phyloP scores from a whole-genome alignment of 2,797 vertebrate genomes.

The Carcharodon carcharias region DNA sequence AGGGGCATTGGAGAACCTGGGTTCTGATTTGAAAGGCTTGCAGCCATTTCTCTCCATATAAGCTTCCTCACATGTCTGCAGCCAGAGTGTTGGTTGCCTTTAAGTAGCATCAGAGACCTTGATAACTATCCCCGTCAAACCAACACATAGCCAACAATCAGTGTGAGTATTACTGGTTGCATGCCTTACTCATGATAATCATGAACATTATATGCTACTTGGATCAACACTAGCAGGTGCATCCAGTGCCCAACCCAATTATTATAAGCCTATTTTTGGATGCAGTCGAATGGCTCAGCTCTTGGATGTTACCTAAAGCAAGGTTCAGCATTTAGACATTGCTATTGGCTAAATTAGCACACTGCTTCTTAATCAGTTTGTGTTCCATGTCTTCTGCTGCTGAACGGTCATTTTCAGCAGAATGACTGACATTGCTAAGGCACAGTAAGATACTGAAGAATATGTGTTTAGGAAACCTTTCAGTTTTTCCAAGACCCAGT shows the following conservation, averaged over 20 bases:
- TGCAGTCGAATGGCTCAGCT: not conserved
- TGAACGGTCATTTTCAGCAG: not conserved
- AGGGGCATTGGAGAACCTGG: not conserved
- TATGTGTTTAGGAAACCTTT: not conserved
- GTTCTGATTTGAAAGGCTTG: not conserved
- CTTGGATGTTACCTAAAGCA: not conserved
- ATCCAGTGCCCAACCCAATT: not conserved
- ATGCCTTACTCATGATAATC: not conserved
- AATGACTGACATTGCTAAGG: slow-evolving; percentile 18
- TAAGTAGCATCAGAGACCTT: not conserved
- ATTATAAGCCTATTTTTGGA: not conserved
- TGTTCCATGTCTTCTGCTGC: not conserved
- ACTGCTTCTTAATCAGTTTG: not conserved
- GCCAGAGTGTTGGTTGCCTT: not conserved
- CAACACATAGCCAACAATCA: not conserved
- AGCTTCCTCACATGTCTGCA: not conserved
- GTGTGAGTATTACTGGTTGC: too few relatives aligned
- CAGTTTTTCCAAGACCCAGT: slow-evolving; percentile 17
- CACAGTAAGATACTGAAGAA: not conserved
- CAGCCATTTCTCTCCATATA: not conserved
- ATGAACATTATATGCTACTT: not conserved
- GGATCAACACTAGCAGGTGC: not conserved
- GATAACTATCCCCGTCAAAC: not conserved
- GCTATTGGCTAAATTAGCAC: not conserved
- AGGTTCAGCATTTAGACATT: not conserved